These are phyloP conservation scores for Lathamus discolor DNA, from an alignment of 2,113 vertebrate genomes.

Conservation along the genomic window DNA sequence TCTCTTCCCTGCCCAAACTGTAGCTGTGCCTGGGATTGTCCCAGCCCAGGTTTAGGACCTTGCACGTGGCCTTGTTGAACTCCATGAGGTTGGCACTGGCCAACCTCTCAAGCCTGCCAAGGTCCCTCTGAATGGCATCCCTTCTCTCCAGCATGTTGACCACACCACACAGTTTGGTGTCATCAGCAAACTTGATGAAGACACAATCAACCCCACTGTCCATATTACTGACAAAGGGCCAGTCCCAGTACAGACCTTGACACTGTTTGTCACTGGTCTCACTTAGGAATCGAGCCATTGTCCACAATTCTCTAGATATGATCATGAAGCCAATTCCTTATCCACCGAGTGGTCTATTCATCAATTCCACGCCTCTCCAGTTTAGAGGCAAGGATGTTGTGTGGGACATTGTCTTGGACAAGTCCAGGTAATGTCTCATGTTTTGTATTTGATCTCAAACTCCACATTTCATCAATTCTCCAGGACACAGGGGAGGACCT, in stretches of 20 bases:
- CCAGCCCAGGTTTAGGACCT: background rate
- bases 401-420: background rate
- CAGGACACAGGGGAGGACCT: too few relatives aligned
- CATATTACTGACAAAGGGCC: background rate
- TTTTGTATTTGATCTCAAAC: background rate
- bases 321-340: background rate
- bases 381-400: background rate
- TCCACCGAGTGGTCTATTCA: background rate
- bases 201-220: background rate
- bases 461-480: background rate
- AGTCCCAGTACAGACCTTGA: background rate
- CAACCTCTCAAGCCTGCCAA: background rate
- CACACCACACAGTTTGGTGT: background rate
- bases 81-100: background rate
- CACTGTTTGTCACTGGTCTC: background rate
- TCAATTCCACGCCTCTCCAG: background rate
- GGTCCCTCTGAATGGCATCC: background rate
- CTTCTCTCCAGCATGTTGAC: background rate
- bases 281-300: background rate
- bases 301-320: background rate
- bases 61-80: background rate
- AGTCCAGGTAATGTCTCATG: background rate
- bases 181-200: background rate
- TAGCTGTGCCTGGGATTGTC: background rate
- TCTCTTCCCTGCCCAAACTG: background rate